Conservation (phyloP, 2,888 invertebrate species). For the Campoletis raptor region DNA sequence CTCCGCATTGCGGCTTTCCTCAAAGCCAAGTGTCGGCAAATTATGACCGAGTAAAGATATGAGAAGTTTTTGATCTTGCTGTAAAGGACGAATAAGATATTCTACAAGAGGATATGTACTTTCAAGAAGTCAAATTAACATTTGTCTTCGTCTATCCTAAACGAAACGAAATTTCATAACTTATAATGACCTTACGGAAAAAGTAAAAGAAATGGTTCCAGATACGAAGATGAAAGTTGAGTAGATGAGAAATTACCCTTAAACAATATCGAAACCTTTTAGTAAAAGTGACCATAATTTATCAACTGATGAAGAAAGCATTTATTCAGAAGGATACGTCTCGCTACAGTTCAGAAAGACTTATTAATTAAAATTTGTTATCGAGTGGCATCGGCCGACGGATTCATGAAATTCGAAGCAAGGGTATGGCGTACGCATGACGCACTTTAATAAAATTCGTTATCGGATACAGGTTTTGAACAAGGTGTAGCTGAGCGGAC, state of each 20-base stretch:
- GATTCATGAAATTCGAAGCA: slow-evolving; percentile 27
- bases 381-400: slow-evolving; percentile 40
- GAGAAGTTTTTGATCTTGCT: slow-evolving; percentile 11
- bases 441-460: slow-evolving; percentile 60
- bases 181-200: not conserved
- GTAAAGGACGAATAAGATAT: slow-evolving; percentile 27
- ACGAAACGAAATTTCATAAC: slow-evolving; percentile 81
- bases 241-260: not conserved
- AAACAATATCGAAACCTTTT: not conserved
- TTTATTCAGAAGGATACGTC: slow-evolving; percentile 51
- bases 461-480: slow-evolving; percentile 54
- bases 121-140: slow-evolving; percentile 74
- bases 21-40: slow-evolving; percentile 33
- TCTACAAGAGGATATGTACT: slow-evolving; percentile 43
- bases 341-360: slow-evolving; percentile 38
- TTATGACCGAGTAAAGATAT: slow-evolving; percentile 10
- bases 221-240: not conserved
- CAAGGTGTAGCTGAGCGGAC: slow-evolving; percentile 42
- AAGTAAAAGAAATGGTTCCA: not conserved
- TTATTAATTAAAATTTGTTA: slow-evolving; percentile 64
- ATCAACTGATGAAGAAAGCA: slow-evolving; percentile 35
- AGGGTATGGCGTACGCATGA: slow-evolving; percentile 17
- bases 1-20: slow-evolving; percentile 64
- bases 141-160: slow-evolving; percentile 76
- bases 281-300: slow-evolving; percentile 43